Conservation (phyloP, 2,113 vertebrate species). For the Malurus alboscapulatus region DNA sequence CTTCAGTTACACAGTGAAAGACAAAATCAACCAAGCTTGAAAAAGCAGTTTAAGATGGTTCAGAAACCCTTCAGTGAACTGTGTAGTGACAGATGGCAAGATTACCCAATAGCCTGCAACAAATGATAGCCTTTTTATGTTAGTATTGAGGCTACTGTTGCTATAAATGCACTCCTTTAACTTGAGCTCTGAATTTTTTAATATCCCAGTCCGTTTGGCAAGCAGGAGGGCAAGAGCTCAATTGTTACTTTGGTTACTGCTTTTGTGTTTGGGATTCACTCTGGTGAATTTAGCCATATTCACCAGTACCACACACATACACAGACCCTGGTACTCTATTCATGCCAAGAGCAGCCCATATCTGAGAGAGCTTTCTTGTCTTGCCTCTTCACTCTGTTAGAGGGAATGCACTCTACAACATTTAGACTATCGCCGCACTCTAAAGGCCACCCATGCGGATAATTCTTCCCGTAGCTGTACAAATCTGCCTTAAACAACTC, state of each 20-base stretch:
- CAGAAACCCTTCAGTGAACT: slow-evolving; percentile 2
- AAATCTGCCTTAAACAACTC: not conserved
- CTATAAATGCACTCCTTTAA: not conserved
- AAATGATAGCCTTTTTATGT: not conserved
- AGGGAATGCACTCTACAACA: not conserved
- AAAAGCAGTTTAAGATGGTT: not conserved
- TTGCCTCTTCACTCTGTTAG: not conserved
- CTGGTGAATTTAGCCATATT: not conserved
- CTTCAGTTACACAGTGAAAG: not conserved
- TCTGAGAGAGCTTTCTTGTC: not conserved
- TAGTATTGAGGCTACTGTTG: not conserved
- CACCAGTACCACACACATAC: not conserved
- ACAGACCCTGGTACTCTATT: not conserved
- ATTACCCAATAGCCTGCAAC: not conserved
- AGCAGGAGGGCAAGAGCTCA: not conserved
- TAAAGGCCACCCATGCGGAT: not conserved
- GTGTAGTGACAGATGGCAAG: not conserved
- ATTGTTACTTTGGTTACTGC: not conserved
- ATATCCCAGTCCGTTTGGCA: not conserved
- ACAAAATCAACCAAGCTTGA: not conserved
- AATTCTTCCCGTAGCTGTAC: not conserved
- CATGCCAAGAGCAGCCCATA: not conserved
- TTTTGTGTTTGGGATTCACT: not conserved
- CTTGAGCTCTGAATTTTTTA: not conserved
- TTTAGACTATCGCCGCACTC: not conserved